These are phyloP conservation scores for Meteorus sp. DNA, from an alignment of 1,140 invertebrate genomes.

Conservation along the genomic window DNA sequence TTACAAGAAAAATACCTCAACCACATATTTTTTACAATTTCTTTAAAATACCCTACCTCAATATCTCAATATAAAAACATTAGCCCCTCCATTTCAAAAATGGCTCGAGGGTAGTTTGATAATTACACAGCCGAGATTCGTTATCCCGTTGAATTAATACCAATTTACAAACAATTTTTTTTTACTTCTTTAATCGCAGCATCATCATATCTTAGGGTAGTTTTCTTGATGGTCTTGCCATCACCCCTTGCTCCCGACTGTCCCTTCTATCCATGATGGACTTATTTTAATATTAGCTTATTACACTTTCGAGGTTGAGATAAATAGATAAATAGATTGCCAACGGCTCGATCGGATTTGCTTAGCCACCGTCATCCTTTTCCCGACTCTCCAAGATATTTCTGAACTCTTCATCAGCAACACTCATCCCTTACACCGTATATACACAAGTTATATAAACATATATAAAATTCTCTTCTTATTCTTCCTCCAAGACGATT, in stretches of 20 bases:
- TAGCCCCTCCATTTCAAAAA: background rate
- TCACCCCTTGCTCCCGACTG: background rate
- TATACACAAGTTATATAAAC: background rate
- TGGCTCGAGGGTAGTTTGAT: background rate
- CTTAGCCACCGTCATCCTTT: background rate
- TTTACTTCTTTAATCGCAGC: background rate
- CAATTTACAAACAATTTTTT: constrained; percentile 1
- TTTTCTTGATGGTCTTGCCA: constrained; percentile 5
- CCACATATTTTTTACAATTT: too few relatives aligned
- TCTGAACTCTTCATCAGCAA: constrained; percentile 10
- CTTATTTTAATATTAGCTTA: constrained; percentile 56
- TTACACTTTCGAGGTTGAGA: constrained; percentile 45
- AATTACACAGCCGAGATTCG: background rate
- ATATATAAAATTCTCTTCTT: constrained; percentile 2
- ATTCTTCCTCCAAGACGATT: background rate
- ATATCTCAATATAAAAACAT: too few relatives aligned
- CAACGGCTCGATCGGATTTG: constrained; percentile 51
- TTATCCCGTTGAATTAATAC: background rate
- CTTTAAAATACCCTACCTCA: too few relatives aligned
- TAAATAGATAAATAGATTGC: constrained; percentile 57
- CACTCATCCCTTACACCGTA: background rate
- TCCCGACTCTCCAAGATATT: too few relatives aligned
- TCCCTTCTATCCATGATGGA: constrained; percentile 27
- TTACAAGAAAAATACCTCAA: too few relatives aligned
- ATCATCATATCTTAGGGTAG: background rate